Evolutionary conservation across 2,888 invertebrate genomes (phyloP).

Genomic region (Coelogynopora nodosa): DNA sequence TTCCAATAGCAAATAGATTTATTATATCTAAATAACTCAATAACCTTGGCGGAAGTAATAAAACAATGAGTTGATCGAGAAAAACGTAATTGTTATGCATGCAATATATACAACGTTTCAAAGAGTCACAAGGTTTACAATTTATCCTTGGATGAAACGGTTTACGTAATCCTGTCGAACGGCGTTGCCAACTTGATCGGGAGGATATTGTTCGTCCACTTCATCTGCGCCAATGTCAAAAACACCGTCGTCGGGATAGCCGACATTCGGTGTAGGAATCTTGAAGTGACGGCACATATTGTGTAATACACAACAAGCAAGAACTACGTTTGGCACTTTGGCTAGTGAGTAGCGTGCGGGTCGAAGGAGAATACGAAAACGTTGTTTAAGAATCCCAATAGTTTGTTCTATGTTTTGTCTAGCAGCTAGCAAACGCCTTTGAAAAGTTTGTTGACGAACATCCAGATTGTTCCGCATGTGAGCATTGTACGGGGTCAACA

Average conservation of each 20-base stretch:
- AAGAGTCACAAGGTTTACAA: not conserved
- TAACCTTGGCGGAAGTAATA: not conserved
- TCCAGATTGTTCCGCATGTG: not conserved
- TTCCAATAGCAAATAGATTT: not conserved
- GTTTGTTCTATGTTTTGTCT: not conserved
- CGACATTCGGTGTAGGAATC: not conserved
- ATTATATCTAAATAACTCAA: not conserved
- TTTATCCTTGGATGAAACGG: not conserved
- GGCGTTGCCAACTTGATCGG: not conserved
- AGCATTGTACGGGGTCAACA: not conserved
- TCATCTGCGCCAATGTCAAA: not conserved
- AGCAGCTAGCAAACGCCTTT: not conserved
- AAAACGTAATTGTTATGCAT: not conserved
- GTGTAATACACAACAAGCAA: constrained; percentile 30
- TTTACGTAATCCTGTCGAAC: not conserved
- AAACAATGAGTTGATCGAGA: not conserved
- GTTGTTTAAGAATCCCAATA: constrained; percentile 29
- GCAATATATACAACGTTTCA: not conserved
- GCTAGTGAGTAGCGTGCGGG: constrained; percentile 27
- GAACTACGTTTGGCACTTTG: constrained; percentile 15
- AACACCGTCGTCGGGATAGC: not conserved
- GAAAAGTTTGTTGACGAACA: not conserved
- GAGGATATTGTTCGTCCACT: not conserved
- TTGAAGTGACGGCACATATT: constrained; percentile 19
- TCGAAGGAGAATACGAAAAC: constrained; percentile 16